These are phyloP conservation scores for Hipparchia sbordonii DNA, from an alignment of 2,888 invertebrate species.

Conservation along the genomic window DNA sequence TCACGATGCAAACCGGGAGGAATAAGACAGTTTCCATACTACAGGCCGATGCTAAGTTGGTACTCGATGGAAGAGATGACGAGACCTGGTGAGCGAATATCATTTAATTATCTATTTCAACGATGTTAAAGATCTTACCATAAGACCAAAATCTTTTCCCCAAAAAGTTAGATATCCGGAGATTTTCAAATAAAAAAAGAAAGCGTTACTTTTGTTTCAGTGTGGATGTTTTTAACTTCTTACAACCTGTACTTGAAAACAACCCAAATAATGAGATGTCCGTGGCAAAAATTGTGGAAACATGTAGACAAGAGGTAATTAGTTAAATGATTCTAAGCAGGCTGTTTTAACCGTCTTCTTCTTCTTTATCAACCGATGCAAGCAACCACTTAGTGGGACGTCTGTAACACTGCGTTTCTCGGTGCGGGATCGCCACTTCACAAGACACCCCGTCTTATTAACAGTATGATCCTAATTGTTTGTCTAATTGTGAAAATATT, in stretches of 20 bases:
- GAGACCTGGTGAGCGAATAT: slow-evolving; percentile 86
- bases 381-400: too few species aligned
- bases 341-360: neutral
- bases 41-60: slow-evolving; percentile 83
- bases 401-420: too few species aligned
- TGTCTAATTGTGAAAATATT: too few species aligned
- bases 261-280: slow-evolving; percentile 84
- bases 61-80: slow-evolving; percentile 82
- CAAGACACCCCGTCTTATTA: too few species aligned
- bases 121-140: too few species aligned
- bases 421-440: too few species aligned
- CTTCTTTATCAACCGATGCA: too few species aligned
- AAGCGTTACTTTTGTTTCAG: slow-evolving; percentile 63
- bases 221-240: slow-evolving; percentile 92
- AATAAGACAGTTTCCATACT: slow-evolving; percentile 84
- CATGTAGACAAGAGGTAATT: slow-evolving; percentile 77
- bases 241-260: slow-evolving; percentile 87
- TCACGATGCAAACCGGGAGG: slow-evolving; percentile 85
- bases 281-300: slow-evolving; percentile 87
- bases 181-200: too few species aligned
- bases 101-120: neutral
- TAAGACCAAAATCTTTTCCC: neutral
- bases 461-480: too few species aligned
- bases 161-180: neutral
- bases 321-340: neutral